Conservation (phyloP, 2,113 vertebrate species). For the Neogale vison region DNA sequence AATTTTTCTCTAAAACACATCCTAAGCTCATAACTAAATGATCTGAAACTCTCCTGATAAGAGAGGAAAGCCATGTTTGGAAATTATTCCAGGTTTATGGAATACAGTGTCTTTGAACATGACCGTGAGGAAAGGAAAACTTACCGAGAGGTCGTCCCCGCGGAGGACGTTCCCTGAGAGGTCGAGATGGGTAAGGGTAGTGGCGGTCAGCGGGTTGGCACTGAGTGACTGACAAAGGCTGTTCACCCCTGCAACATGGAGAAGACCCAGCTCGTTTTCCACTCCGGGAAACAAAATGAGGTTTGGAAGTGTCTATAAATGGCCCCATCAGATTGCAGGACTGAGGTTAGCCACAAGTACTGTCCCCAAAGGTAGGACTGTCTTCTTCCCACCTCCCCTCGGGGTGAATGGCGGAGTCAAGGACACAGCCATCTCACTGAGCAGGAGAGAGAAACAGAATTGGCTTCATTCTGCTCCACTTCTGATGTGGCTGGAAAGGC, state of each 20-base stretch:
- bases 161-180: conserved; percentile 94
- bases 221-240: conserved; percentile 93
- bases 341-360: not conserved
- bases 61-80: not conserved
- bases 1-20: not conserved
- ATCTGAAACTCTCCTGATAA: not conserved
- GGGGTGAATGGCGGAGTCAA: not conserved
- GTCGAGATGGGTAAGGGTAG: conserved; percentile 90
- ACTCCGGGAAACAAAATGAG: not conserved
- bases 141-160: conserved; percentile 94
- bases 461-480: not conserved
- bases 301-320: not conserved
- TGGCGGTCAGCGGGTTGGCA: conserved; percentile 87
- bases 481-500: not conserved
- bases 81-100: not conserved
- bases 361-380: not conserved
- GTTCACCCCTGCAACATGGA: conserved; percentile 90
- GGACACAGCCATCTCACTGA: not conserved
- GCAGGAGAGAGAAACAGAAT: not conserved
- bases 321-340: not conserved
- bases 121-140: not conserved
- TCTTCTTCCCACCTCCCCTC: not conserved
- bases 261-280: not conserved
- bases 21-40: no score
- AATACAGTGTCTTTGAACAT: not conserved